Evolutionary conservation across 2,113 vertebrate genomes (phyloP).

Genomic region (Arenaria interpres): DNA sequence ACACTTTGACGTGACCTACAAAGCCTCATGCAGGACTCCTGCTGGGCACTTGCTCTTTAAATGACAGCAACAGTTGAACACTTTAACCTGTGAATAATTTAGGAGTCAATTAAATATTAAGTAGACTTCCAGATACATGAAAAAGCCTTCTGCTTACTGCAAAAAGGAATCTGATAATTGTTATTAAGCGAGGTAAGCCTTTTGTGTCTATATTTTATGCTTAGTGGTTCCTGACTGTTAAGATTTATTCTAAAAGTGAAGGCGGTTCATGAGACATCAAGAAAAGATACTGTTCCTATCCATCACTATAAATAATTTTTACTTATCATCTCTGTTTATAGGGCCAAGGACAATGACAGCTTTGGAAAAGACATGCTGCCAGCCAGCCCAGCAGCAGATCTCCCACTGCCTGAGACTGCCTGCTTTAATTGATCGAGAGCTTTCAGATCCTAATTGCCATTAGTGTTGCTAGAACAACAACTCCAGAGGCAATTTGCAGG

Average conservation of each 20-base stretch:
- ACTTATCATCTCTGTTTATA: not conserved
- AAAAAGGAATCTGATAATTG: conserved; percentile 30
- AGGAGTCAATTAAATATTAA: conserved; percentile 74
- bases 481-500: not conserved
- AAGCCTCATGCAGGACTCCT: not conserved
- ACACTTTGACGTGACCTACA: not conserved
- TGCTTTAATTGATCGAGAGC: not conserved
- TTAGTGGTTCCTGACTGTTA: not conserved
- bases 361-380: not conserved
- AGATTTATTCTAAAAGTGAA: not conserved
- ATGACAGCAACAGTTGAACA: conserved; percentile 58
- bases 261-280: not conserved
- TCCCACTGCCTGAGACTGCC: not conserved
- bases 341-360: not conserved
- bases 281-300: not conserved
- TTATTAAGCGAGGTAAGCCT: conserved; percentile 28
- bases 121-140: conserved; percentile 28
- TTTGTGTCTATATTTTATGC: not conserved
- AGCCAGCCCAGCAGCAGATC: not conserved
- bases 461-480: not conserved
- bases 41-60: conserved; percentile 62
- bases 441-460: conserved; percentile 1
- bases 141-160: conserved; percentile 1
- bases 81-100: conserved; percentile 72
- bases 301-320: not conserved